These are phyloP conservation scores for Coranthus polyacanthus DNA, from an alignment of 2,797 vertebrate species.

Conservation along the genomic window DNA sequence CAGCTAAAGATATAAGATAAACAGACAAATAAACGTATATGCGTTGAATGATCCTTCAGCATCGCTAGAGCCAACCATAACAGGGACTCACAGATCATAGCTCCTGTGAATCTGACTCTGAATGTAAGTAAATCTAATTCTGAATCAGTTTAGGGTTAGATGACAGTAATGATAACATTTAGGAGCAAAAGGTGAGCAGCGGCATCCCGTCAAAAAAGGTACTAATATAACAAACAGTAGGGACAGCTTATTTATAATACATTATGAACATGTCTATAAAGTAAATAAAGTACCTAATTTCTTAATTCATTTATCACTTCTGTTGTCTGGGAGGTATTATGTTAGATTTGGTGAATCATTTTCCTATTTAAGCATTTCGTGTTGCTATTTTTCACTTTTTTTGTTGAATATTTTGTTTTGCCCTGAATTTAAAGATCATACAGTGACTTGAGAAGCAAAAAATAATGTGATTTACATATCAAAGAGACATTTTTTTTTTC, in stretches of 20 bases:
- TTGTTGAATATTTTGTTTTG: neutral
- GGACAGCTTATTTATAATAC: no score
- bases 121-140: neutral
- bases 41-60: neutral
- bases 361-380: neutral
- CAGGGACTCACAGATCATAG: neutral
- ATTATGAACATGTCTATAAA: neutral
- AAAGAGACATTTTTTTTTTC: constrained; percentile 14
- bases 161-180: no score
- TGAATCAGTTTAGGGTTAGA: neutral
- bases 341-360: neutral
- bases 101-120: neutral
- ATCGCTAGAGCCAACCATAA: neutral
- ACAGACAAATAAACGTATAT: constrained; percentile 3
- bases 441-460: neutral
- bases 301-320: neutral
- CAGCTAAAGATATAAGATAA: neutral
- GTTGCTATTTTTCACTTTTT: neutral
- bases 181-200: neutral
- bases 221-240: neutral
- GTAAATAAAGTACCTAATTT: no score
- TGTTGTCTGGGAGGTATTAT: neutral
- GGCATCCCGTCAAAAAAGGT: no score
- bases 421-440: neutral
- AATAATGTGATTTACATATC: neutral